These are phyloP conservation scores for Struthio camelus DNA, from an alignment of 2,113 vertebrate genomes.

Conservation along the genomic window DNA sequence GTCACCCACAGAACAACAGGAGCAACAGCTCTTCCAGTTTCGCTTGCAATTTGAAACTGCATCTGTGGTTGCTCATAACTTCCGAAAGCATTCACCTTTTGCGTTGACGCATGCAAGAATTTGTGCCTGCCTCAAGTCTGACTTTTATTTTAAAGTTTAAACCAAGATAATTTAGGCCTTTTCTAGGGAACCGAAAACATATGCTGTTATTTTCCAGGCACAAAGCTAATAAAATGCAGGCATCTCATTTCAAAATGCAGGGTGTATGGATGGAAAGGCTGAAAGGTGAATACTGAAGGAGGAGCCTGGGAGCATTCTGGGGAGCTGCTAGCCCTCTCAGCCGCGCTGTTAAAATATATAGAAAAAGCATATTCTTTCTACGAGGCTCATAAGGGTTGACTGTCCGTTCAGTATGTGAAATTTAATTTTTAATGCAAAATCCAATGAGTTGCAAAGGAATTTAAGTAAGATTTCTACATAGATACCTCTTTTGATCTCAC, in stretches of 20 bases:
- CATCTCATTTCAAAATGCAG: neutral
- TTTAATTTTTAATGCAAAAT: slow-evolving; percentile 55
- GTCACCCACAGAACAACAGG: neutral
- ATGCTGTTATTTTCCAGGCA: slow-evolving; percentile 21
- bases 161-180: neutral
- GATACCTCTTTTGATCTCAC: slow-evolving; percentile 11
- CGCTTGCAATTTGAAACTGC: slow-evolving; percentile 13
- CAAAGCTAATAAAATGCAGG: slow-evolving; percentile 25
- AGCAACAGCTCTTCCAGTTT: slow-evolving; percentile 22
- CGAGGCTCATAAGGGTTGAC: slow-evolving; percentile 8
- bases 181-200: slow-evolving; percentile 6
- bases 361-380: slow-evolving; percentile 5
- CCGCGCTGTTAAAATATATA: neutral
- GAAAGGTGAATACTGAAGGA: neutral
- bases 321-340: neutral
- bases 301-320: neutral
- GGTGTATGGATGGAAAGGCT: neutral
- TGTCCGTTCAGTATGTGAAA: slow-evolving; percentile 38
- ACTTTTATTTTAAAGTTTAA: slow-evolving; percentile 59
- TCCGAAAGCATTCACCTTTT: slow-evolving; percentile 49
- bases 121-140: neutral
- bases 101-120: slow-evolving; percentile 24
- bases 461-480: neutral
- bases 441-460: slow-evolving; percentile 54
- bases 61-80: neutral